Base-by-base conservation (phyloP, 53 echinoderm and acorn worm species). In the Astropecten irregularis region DNA sequence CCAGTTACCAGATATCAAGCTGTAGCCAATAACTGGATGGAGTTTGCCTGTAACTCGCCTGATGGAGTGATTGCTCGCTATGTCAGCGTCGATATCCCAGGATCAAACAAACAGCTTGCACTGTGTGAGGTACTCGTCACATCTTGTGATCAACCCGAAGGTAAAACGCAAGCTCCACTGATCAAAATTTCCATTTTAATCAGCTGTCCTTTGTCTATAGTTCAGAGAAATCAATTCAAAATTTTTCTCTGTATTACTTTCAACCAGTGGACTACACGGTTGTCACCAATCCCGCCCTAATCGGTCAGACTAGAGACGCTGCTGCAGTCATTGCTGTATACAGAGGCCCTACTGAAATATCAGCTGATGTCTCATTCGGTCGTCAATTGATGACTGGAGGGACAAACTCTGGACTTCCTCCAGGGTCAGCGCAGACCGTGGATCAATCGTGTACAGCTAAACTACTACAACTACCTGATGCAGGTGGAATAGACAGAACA, bases 361-460 rank as follows among this genome's bases (percentile, higher is more conserved):
- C 37, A 21, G 74, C 74, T 16, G 39, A 39, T 38, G 74, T 74
- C 14, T 55, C 74, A 33, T 74, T 74, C 28, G 74, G 74, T 15
- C 56, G 74, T 9, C 55, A 74, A 56, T 55, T 55, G 39, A 22
- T 26, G 25, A 74, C 74, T 10, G 74, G 76, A 16, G 76, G 42
- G 28, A n/a, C 0, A 8, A 5, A 39, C 3, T 34, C 11, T 42
- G 76, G 60, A 59, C 60, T 76, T n/a, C 76, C 76, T 13, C 2
- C 27, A 29, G 40, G 44, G 8, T 38, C 76, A 14, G 23, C 8
- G 7, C 40, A 59, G 36, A 53, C 5, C 49, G 60, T 36, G 18
- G 58, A 59, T 9, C 29, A 7, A 14, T 76, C 40, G 4, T 59
- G 76, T 18, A 18, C 57, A 18, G 39, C 40, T 9, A 59, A 40